Evolutionary conservation across 2,888 invertebrate genomes (phyloP).

Genomic region (Andrena dorsata): DNA sequence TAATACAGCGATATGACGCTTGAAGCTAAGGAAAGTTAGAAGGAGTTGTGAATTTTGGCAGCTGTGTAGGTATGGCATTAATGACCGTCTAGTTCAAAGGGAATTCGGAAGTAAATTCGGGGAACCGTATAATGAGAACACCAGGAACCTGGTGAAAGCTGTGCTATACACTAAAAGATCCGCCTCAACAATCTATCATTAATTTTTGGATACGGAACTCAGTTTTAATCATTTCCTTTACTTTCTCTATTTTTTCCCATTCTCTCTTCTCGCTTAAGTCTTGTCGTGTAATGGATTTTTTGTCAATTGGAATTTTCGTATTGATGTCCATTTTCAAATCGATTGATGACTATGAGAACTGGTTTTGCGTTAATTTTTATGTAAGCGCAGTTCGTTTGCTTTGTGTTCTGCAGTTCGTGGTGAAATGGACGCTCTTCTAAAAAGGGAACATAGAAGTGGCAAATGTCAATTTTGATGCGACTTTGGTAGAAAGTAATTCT

Average conservation of each 20-base stretch:
- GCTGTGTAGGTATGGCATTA: slow-evolving; percentile 74
- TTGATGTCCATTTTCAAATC: too few species aligned
- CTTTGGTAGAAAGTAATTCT: too few species aligned
- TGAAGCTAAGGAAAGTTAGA: slow-evolving; percentile 17
- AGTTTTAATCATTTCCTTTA: slow-evolving; percentile 26
- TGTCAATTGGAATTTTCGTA: background rate
- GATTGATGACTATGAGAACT: too few species aligned
- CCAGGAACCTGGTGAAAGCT: slow-evolving; percentile 41
- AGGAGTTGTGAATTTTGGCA: slow-evolving; percentile 70
- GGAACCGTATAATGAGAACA: slow-evolving; percentile 62
- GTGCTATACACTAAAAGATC: slow-evolving; percentile 64
- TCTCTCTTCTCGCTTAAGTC: background rate
- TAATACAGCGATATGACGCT: background rate
- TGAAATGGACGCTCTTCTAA: too few species aligned
- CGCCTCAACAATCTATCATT: slow-evolving; percentile 23
- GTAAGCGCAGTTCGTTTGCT: too few species aligned
- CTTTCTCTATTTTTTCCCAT: background rate
- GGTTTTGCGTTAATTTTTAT: too few species aligned
- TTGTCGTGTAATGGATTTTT: too few species aligned
- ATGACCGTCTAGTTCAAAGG: slow-evolving; percentile 78
- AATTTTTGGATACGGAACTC: slow-evolving; percentile 31
- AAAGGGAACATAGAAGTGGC: too few species aligned
- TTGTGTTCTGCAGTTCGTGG: too few species aligned
- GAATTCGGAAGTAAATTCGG: slow-evolving; percentile 76
- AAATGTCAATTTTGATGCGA: too few species aligned